Base-by-base conservation (phyloP, 2,888 invertebrate species). In the Cotesia congregata region DNA sequence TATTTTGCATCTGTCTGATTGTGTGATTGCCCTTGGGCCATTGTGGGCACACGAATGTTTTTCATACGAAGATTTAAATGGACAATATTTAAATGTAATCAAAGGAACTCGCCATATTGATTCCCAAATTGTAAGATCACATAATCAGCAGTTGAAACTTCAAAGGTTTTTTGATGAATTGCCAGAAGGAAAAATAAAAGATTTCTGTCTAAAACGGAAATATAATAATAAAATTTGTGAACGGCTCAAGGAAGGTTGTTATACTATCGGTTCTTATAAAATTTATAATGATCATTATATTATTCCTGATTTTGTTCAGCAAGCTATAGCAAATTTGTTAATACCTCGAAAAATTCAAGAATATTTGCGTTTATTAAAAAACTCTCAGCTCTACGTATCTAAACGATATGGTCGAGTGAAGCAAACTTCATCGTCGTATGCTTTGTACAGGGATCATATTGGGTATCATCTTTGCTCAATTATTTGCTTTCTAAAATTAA, bases 51-150 rank as follows among this genome's bases (percentile, higher is more conserved):
- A 72, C 59, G 76, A 77, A 9, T 80, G 80, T 68, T 80, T 77
- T 65, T 72, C 69, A n/a, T 81, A 74, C 39, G 79, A 81, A 68
- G 67, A 82, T 70, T 67, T 80, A 6, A 80, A 80, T 77, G 79
- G 78, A 1, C 61, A 75, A 65, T 78, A 79, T 9, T 76, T 77
- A 12, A 77, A 73, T 50, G 38, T 79, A 5, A 69, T 79, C 39
- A 78, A 80, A 61, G 78, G 81, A 20, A 80, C 79, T 20, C 68
- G 74, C 6, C 75, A 76, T 39, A 75, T 80, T 4, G 80, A 78
- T 40, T 75, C 79, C 1, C 81, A 79, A 78, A 75, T 79, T 7
- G 72, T 77, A 6, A 76, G 64, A 12, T 70, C 75, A 15, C 78
- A 81, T 67, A 39, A 67, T 61, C 71, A 75, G 7, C 38, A 74